These are phyloP conservation scores for Nomada fucata DNA, from an alignment of 2,888 invertebrate species.

Conservation along the genomic window DNA sequence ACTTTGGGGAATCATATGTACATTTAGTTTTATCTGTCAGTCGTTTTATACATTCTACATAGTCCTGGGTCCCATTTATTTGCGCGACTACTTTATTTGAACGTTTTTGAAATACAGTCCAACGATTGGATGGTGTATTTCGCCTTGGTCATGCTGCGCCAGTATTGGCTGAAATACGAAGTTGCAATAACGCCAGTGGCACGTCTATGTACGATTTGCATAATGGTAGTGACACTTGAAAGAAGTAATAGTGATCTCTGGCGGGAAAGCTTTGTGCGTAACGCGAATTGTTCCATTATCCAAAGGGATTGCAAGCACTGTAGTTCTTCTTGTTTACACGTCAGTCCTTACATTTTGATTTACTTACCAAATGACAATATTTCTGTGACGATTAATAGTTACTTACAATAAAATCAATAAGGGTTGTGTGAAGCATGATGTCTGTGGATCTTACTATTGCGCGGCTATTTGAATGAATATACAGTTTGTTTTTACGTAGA, in stretches of 20 bases:
- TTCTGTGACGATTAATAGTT: not conserved
- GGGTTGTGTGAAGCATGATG: not conserved
- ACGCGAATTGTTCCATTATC: not conserved
- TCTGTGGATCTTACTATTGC: not conserved
- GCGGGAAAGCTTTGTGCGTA: conserved; percentile 43
- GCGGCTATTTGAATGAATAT: conserved; percentile 29
- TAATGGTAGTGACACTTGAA: not conserved
- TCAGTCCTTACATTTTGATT: not conserved
- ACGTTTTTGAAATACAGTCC: not conserved
- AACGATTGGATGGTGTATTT: not conserved
- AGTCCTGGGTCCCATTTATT: not conserved
- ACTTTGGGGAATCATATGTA: not conserved
- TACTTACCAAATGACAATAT: not conserved
- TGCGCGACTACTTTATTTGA: not conserved
- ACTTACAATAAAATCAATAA: conserved; percentile 8
- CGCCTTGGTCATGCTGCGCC: no score
- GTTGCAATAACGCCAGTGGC: not conserved
- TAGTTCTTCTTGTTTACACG: not conserved
- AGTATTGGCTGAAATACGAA: conserved; percentile 2
- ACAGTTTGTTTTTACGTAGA: conserved; percentile 10
- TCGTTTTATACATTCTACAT: no score
- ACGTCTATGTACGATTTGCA: not conserved
- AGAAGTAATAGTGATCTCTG: conserved; percentile 8
- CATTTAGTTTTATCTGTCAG: not conserved
- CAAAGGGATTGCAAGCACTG: not conserved